Base-by-base conservation (phyloP, 2,888 invertebrate genomes). In the Ophion ventricosus region DNA sequence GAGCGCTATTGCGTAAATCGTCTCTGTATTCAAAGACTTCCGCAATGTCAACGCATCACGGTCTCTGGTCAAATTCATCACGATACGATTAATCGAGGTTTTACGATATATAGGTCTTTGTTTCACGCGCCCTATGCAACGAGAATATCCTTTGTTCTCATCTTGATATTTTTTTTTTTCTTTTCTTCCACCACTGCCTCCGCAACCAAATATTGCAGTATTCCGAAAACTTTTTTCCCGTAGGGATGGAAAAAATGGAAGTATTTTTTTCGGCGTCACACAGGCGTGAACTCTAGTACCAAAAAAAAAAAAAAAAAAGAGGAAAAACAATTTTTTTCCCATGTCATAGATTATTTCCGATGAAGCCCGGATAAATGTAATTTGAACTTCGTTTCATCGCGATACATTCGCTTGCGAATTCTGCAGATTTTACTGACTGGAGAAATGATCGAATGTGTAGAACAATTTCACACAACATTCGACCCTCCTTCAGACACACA, bases 141-240 rank as follows among this genome's bases (percentile, higher is more conserved):
- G 35, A 77, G 64, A 67, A 59, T 78, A 79, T 67, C 3, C 20
- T 17, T 35, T 29, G 17, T 26, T 35, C 25, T 77, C 63, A 23
- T 29, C 61, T 17, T 49, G 11, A 14, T 35, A 69, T 67, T 49
- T 69, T 72, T 80, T 70, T 5, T 54, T 86, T 87, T 54, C 86
- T 85, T 87, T 85, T 87, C 87, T 73, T 74, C 87, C 89, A 90
- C 87, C 89, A 90, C 90, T 90, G 90, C 89, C 89, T 85, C 80
- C 84, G 83, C 49, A 49, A 85, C 87, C 87, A 88, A 86, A 87
- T 85, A 75, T 85, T 74, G 85, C 88, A 89, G 90, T 89, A 90
- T 90, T 90, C 75, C 79, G 67, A 79, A 78, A 79, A 79, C 64
- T 75, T 75, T 75, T 75, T 79, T 56, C 76, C 72, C 56, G 14